These are phyloP conservation scores for Ctenoplectra terminalis DNA, from an alignment of 1,140 invertebrate genomes.

Conservation along the genomic window DNA sequence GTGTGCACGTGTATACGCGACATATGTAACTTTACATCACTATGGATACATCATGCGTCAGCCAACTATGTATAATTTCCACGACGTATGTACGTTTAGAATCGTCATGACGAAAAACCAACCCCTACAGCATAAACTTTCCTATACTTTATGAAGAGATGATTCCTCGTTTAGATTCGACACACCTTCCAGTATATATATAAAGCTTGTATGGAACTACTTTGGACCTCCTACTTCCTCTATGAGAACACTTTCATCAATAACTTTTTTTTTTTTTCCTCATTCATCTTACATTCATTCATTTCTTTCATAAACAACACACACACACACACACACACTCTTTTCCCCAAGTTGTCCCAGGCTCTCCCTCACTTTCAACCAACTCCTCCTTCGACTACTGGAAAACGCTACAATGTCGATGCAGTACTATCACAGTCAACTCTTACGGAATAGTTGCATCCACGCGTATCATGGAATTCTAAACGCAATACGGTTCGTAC, in stretches of 20 bases:
- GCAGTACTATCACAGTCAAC: constrained; percentile 67
- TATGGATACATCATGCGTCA: constrained; percentile 55
- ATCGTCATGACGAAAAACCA: constrained; percentile 43
- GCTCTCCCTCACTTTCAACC: not conserved
- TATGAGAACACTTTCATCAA: not conserved
- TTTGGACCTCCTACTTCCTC: not conserved
- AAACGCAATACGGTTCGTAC: constrained; percentile 56
- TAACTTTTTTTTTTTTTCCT: not conserved
- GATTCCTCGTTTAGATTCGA: not conserved
- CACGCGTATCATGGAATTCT: constrained; percentile 56
- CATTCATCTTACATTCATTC: not conserved
- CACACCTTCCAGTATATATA: not conserved
- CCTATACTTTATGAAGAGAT: not conserved
- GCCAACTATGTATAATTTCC: constrained; percentile 49
- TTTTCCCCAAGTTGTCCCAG: not conserved
- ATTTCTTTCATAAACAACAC: not conserved
- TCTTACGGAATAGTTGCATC: constrained; percentile 48
- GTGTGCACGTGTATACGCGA: not conserved
- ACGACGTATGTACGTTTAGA: constrained; percentile 64
- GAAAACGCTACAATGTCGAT: constrained; percentile 39
- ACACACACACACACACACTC: not conserved
- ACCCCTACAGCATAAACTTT: not conserved
- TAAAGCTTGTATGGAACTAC: constrained; percentile 30
- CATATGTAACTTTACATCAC: constrained; percentile 7
- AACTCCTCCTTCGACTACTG: not conserved